Evolutionary conservation across 92 coral and sea anemone genomes (phyloP), one percentile per base, ranked within the genome.

Genomic region (Blastomussa wellsi): DNA sequence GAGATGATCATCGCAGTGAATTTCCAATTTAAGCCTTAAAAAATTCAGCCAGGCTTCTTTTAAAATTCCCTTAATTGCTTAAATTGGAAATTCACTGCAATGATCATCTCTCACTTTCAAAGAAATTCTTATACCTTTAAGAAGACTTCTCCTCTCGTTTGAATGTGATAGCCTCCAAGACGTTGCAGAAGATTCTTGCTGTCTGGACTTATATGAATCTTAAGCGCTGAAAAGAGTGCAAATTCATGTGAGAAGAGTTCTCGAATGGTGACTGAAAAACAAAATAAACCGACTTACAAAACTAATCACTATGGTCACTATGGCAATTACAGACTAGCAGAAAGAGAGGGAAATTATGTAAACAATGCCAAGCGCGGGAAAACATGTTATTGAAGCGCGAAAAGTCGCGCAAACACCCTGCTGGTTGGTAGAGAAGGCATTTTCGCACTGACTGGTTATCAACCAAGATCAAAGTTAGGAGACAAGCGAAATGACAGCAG

Each of bases 131-230:
- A 24, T 68, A 94, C 98, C 94, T 94, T 94, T 17, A 94, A 77
- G 69, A 92, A 92, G 26, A 92, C 95, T 69, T 92, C 93, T 84
- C 98, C 98, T 83, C 98, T 85, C 44, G 82, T 70, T 42, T 86
- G 84, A 59, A 88, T 79, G 82, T 90, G 84, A 76, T 94, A 94
- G 70, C 98, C 98, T 10, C 98, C 95, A 76, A 94, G 94, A 22
- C 47, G 77, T 70, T 88, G 91, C 44, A 94, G 87, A 33, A 92
- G 69, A 15, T 44, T 86, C 84, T 88, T 90, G 47, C 93, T 83
- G 33, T 90, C 90, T 37, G 90, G 81, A 48, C 98, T 94, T 41
- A 94, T 92, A 74, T 94, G 98, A 67, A 94, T 89, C 70, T 92
- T 94, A 12, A 94, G 87, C 69, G 98, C 98, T 94, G 62, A 41